Evolutionary conservation across 1,140 invertebrate genomes (phyloP).

Genomic region (Drosophila subpulchrella): DNA sequence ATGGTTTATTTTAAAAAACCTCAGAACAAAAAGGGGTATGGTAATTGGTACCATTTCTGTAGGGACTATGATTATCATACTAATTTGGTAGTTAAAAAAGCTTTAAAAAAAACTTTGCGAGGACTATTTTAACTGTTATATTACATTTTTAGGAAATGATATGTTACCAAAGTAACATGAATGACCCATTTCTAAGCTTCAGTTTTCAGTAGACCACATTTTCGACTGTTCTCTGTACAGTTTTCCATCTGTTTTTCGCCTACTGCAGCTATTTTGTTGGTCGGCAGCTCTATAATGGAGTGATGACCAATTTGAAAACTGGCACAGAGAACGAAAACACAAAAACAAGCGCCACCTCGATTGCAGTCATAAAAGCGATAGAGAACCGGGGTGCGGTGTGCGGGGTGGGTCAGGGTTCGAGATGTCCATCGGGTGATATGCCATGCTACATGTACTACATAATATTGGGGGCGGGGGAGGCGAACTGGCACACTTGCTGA

Average conservation of each 20-base stretch:
- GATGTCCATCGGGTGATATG: slow-evolving; percentile 35
- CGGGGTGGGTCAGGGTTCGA: slow-evolving; percentile 24
- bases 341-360: slow-evolving; percentile 44
- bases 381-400: neutral
- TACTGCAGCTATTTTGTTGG: slow-evolving; percentile 2
- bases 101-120: too few relatives aligned
- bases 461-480: slow-evolving; percentile 15
- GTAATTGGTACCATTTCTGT: too few relatives aligned
- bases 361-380: slow-evolving; percentile 32
- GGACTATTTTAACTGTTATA: too few relatives aligned
- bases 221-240: neutral
- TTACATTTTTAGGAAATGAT: too few relatives aligned
- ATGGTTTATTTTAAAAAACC: too few relatives aligned
- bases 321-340: slow-evolving; percentile 29
- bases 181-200: neutral
- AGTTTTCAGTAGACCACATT: neutral
- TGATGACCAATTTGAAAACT: slow-evolving; percentile 39
- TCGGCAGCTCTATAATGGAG: neutral
- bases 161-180: neutral
- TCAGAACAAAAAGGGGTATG: too few relatives aligned
- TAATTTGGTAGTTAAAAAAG: too few relatives aligned
- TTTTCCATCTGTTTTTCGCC: neutral
- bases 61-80: too few relatives aligned
- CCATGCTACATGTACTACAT: neutral
- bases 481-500: slow-evolving; percentile 48